phyloP scores from a whole-genome alignment of 1,140 invertebrate species.

The Acromyrmex echinatior region DNA sequence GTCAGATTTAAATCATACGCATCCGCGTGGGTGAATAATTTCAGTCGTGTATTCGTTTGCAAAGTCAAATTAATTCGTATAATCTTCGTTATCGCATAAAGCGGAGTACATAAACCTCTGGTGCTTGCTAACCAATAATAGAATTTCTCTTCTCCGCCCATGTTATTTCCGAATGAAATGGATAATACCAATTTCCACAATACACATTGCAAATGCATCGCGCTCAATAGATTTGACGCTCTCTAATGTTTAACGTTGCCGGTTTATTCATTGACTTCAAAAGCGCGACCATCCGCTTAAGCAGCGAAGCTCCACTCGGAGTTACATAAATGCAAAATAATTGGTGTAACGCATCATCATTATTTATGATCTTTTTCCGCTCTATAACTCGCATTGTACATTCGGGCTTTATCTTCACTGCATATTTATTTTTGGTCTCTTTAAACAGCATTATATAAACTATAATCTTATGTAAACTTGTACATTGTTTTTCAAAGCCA shows the following conservation, averaged over 20 bases:
- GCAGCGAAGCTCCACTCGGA: neutral
- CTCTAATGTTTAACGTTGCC: constrained; percentile 36
- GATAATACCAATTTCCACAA: constrained; percentile 39
- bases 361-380: constrained; percentile 26
- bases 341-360: neutral
- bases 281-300: constrained; percentile 30
- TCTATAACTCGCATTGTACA: neutral
- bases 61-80: constrained; percentile 42
- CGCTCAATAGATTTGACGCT: constrained; percentile 47
- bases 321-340: constrained; percentile 12
- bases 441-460: neutral
- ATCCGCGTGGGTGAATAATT: constrained; percentile 15
- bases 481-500: neutral
- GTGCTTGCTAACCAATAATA: constrained; percentile 14
- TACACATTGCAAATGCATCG: neutral
- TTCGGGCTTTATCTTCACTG: neutral
- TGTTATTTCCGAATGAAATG: constrained; percentile 36
- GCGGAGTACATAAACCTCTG: constrained; percentile 25
- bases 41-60: constrained; percentile 14
- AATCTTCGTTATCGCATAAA: constrained; percentile 25
- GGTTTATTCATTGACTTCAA: constrained; percentile 35
- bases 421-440: neutral
- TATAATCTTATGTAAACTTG: neutral
- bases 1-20: constrained; percentile 21
- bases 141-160: constrained; percentile 23